phyloP scores from a whole-genome alignment of 2,797 vertebrate species.

The Halcyon smyrnensis region DNA sequence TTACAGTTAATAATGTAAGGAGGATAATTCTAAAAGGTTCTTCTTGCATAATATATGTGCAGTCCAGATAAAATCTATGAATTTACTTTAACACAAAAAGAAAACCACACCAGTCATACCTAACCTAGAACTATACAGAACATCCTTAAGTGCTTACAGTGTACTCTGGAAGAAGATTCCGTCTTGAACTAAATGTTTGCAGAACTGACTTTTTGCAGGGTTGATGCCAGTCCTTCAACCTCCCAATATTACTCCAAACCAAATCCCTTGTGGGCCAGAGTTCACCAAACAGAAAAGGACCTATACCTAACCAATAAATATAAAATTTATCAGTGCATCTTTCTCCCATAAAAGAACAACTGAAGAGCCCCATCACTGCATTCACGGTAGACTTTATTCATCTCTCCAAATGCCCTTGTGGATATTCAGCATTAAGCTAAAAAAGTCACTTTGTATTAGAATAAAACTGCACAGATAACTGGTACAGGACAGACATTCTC shows the following conservation, averaged over 20 bases:
- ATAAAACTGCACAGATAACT: background rate
- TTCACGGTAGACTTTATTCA: background rate
- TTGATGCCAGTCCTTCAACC: background rate
- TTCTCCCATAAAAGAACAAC: background rate
- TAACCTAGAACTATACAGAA: background rate
- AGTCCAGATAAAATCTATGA: background rate
- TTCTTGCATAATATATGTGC: background rate
- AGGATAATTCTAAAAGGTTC: background rate
- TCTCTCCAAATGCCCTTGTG: background rate
- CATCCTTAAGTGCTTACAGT: background rate
- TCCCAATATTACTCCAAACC: background rate
- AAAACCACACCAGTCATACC: background rate
- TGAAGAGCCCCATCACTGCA: fast-evolving
- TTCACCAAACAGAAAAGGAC: background rate
- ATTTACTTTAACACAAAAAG: background rate
- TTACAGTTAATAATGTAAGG: background rate
- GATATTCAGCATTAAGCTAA: background rate
- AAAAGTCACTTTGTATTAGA: background rate
- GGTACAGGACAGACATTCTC: background rate
- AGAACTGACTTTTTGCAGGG: background rate
- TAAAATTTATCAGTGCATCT: background rate
- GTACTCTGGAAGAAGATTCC: background rate
- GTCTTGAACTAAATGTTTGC: background rate
- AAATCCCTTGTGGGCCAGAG: background rate
- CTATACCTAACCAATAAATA: background rate